A percentile compares a stretch with the other conserved stretches of the same genome.
Conservation (phyloP, 2,113 vertebrate species). For the Gallinago undulata region DNA sequence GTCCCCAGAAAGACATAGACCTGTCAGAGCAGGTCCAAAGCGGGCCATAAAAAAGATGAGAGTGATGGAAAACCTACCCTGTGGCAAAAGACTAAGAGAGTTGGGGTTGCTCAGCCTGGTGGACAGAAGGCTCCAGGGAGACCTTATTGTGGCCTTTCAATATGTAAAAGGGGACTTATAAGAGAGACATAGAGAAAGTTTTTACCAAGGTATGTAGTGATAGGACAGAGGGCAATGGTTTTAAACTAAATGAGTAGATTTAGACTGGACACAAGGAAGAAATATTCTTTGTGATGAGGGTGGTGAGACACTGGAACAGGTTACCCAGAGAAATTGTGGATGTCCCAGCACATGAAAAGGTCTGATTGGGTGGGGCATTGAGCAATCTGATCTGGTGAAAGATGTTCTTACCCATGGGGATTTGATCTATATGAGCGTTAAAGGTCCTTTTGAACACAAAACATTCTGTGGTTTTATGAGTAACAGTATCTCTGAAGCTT, state of each 20-base stretch:
- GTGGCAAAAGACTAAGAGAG: neutral
- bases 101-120: neutral
- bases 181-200: neutral
- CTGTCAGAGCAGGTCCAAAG: neutral
- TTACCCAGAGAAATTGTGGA: neutral
- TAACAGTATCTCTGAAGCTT: neutral
- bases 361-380: neutral
- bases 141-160: neutral
- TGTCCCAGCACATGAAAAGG: neutral
- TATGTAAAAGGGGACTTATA: neutral
- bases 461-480: neutral
- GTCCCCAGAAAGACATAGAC: neutral
- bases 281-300: neutral
- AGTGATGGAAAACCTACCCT: neutral
- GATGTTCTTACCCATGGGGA: neutral
- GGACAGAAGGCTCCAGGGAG: neutral
- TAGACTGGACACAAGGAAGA: neutral
- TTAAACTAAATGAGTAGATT: neutral
- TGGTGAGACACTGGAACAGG: neutral
- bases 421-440: neutral
- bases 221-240: neutral
- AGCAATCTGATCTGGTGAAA: neutral
- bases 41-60: neutral
- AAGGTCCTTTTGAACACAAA: neutral
- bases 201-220: neutral